A percentile compares a stretch with the other conserved stretches of the same genome.
phyloP scores from a whole-genome alignment of 2,113 vertebrate genomes.

The Cavia aperea region DNA sequence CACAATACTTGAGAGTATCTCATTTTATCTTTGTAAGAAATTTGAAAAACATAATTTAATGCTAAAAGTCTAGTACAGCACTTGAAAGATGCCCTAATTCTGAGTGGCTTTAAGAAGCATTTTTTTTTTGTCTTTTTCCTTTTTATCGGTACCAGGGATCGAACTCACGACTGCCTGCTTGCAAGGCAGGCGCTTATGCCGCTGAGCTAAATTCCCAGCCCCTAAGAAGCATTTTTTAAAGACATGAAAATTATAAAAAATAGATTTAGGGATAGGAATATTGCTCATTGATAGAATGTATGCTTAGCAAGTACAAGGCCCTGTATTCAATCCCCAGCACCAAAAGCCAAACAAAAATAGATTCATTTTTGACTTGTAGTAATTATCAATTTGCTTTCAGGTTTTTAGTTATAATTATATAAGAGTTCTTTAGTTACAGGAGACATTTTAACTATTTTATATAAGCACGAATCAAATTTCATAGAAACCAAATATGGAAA shows the following conservation, averaged over 20 bases:
- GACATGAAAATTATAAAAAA: conserved; percentile 26
- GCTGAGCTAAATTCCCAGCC: no score
- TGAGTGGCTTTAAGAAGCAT: conserved; percentile 2
- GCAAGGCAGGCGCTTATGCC: no score
- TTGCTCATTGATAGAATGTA: not conserved
- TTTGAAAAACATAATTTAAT: not conserved
- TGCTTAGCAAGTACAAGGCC: not conserved
- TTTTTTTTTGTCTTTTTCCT: not conserved
- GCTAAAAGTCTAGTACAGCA: not conserved
- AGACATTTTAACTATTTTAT: not conserved
- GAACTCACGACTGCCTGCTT: no score
- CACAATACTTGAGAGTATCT: not conserved
- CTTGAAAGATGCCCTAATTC: conserved; percentile 16
- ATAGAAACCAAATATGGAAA: not conserved
- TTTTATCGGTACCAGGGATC: no score
- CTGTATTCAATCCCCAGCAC: not conserved
- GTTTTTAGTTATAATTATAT: not conserved
- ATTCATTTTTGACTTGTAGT: not conserved
- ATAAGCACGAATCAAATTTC: conserved; percentile 17
- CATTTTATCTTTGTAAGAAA: not conserved
- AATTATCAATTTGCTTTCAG: conserved; percentile 10
- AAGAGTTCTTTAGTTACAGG: not conserved
- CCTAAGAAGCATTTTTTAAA: not conserved
- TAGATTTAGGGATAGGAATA: not conserved
- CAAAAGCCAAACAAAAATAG: not conserved